Evolutionary conservation across 2,797 vertebrate genomes (phyloP), one percentile per base, ranked within the genome.

Genomic region (Melanotaenia nigrans): DNA sequence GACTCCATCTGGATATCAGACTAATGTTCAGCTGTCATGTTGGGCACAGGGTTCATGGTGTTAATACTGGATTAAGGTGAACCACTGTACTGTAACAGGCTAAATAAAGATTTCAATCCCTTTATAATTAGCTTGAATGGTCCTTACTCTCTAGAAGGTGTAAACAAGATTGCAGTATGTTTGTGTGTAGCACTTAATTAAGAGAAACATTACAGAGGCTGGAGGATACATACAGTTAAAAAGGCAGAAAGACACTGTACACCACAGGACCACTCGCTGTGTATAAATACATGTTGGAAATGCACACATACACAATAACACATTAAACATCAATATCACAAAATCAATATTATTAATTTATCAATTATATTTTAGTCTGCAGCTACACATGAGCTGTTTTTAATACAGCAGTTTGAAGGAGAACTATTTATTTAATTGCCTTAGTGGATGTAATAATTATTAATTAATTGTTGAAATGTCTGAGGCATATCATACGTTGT

Each of bases 61-160:
- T 83, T 88, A 85, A 92, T 85, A 69, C 84, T 90, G 92, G 92
- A 94, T 93, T 94, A 93, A 66, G 81, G 75, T 88, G 83, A 87
- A 91, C 78, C 4, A 1, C 89, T 92, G 88, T 86, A 77, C 88
- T 94, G 89, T 91, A 78, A 91, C 89, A 89, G 89, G 82, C 89
- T 93, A 94, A 95, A 95, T 95, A 95, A 95, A 95, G 92, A 92
- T 82, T 85, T 84, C 69, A 94, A 92, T 94, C 92, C 92, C 91
- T 93, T 92, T 92, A 91, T 93, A 92, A 93, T 92, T 86, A 89
- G 93, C 86, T 90, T 90, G 78, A 83, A 65, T 87, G 79, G 47
- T 91, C 72, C 75, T 92, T 87, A 83, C 82, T 85, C 58, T 71
- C 61, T 78, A 75, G 54, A 60, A 63, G 78, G 38, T 47, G 79